Conservation (phyloP, 2,888 invertebrate genomes). For the Eupeodes luniger region DNA sequence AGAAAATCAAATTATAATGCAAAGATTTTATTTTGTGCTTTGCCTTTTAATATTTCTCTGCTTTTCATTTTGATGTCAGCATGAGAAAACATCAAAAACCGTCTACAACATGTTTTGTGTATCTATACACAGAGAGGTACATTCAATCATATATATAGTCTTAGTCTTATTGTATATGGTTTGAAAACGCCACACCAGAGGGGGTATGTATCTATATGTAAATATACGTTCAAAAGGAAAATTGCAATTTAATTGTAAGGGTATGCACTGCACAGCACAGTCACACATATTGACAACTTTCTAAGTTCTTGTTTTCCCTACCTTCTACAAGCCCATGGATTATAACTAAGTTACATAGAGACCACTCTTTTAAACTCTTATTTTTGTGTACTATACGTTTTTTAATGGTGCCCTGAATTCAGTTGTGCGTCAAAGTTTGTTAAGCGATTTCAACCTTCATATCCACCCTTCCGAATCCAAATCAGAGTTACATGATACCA, state of each 20-base stretch:
- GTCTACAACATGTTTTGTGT: neutral
- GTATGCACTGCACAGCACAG: neutral
- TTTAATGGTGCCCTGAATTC: slow-evolving; percentile 25
- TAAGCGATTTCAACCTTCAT: slow-evolving; percentile 1
- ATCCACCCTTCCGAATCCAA: slow-evolving; percentile 20
- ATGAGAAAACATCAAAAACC: slow-evolving; percentile 63
- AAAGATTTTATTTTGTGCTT: slow-evolving; percentile 22
- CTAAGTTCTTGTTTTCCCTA: neutral
- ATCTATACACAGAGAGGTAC: too few relatives aligned
- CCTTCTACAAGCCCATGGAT: neutral
- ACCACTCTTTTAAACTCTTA: slow-evolving; percentile 5
- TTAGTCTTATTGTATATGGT: neutral
- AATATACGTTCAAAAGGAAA: neutral
- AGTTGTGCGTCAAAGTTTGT: slow-evolving; percentile 5
- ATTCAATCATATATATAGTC: neutral
- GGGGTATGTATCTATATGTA: neutral
- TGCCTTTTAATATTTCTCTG: slow-evolving; percentile 21
- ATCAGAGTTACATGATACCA: slow-evolving; percentile 56
- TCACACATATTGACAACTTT: slow-evolving; percentile 5
- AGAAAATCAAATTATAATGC: slow-evolving; percentile 44
- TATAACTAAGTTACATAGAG: neutral
- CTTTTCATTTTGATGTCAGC: slow-evolving; percentile 57
- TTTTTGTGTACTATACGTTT: neutral
- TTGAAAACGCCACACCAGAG: slow-evolving; percentile 14
- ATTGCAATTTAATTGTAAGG: slow-evolving; percentile 8